Evolutionary conservation across 2,113 vertebrate species (phyloP), one percentile per base, ranked within the genome.

Genomic region (Physeter macrocephalus): DNA sequence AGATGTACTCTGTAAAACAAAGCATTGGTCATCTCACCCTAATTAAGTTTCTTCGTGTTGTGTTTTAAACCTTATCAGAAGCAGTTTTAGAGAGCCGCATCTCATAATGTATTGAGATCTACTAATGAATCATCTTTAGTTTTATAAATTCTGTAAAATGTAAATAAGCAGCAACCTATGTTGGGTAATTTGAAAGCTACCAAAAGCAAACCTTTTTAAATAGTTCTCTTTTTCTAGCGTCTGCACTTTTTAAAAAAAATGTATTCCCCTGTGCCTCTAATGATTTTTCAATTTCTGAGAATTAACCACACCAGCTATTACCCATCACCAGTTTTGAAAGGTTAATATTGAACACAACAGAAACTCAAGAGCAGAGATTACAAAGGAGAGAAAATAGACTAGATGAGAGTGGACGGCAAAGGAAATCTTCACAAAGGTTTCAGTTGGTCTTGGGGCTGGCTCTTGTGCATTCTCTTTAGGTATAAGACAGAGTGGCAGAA

Each of bases 1-100:
- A 39, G 20, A 1, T 25, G 0, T 25, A 59, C 2, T 52, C 13
- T 57, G 4, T 39, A 15, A 12, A 34, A 13, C 2, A 52, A 36
- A n/a, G 27, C 3, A 6, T 6, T 20, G 41, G 23, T 17, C 15
- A n/a, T 66, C 27, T 77, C 36, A 57, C 11, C 57, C 25, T 59
- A 57, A 69, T 49, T 81, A 34, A 46, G 0, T 57, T 57, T 69
- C 21, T n/a, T 31, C 20, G 1, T 54, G 2, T 61, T 21, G 41
- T 14, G 4, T 34, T 93, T 93, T 39, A 43, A 27, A 25, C 2
- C 34, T 77, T 12, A 71, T 57, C 13, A 75, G 34, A 66, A 81
- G 6, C 0, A 59, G 27, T 14, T 59, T 71, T 31, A 23, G 34
- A 64, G 27, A 77, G 13, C 5, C 61, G 7, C 23, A 21, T 75